Percentiles rank a stretch among this genome's conserved stretches.
These are phyloP conservation scores for Centropus bengalensis DNA, from an alignment of 2,113 vertebrate genomes.

Conservation along the genomic window DNA sequence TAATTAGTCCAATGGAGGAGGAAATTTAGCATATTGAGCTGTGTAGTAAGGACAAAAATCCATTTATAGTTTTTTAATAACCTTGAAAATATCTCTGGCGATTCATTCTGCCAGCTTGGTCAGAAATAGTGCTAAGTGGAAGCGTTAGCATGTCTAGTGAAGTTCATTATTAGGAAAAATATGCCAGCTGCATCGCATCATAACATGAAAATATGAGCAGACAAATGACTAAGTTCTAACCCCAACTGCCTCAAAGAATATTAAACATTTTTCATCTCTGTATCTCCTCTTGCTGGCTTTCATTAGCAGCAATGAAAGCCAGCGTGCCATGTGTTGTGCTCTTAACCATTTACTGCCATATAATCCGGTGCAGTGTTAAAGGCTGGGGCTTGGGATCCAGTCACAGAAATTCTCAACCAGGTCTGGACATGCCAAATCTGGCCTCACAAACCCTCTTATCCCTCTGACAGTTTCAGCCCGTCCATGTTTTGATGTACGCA, in stretches of 20 bases:
- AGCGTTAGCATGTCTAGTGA: conserved; percentile 37
- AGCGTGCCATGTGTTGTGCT: neutral
- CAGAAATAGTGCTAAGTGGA: conserved; percentile 25
- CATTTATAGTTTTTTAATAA: conserved; percentile 66
- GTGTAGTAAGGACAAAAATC: conserved; percentile 44
- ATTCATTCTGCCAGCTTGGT: conserved; percentile 51
- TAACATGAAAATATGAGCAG: conserved; percentile 57
- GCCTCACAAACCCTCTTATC: neutral
- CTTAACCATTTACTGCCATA: neutral
- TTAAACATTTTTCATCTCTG: conserved; percentile 14
- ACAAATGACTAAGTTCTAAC: conserved; percentile 53
- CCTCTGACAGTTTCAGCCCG: neutral
- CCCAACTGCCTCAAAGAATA: conserved; percentile 7
- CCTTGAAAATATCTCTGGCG: conserved; percentile 57
- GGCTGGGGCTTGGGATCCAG: neutral
- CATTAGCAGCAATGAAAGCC: neutral
- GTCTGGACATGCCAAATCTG: neutral
- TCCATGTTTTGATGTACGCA: rapidly evolving
- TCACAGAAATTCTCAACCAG: neutral
- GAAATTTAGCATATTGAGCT: conserved; percentile 36
- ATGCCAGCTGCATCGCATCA: conserved; percentile 27
- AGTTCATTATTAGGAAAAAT: conserved; percentile 52
- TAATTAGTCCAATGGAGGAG: conserved; percentile 53
- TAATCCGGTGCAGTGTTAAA: rapidly evolving
- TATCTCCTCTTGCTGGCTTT: neutral